phyloP scores from a whole-genome alignment of 2,888 invertebrate species.

The Aporophyla nigra region DNA sequence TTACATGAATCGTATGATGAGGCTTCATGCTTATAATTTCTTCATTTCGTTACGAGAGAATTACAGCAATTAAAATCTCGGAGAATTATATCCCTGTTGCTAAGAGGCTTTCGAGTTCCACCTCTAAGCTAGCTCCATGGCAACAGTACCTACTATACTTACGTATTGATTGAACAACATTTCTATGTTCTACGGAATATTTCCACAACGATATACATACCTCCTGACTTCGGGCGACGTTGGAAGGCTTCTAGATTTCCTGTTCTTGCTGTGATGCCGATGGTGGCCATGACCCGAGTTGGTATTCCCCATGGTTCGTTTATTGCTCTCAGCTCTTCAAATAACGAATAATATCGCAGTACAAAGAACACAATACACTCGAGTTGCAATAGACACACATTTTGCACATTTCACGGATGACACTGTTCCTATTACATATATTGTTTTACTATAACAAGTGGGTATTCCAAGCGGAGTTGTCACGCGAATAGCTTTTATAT shows the following conservation, averaged over 20 bases:
- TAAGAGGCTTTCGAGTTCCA: slow-evolving; percentile 8
- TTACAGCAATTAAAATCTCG: slow-evolving; percentile 18
- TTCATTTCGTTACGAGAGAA: neutral
- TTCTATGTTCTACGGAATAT: slow-evolving; percentile 23
- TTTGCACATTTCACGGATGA: slow-evolving; percentile 53
- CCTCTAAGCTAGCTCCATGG: neutral
- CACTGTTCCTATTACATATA: slow-evolving; percentile 49
- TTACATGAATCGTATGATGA: neutral
- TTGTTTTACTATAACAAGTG: slow-evolving; percentile 44
- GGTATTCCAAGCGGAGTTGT: slow-evolving; percentile 60
- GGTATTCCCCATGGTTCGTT: slow-evolving; percentile 85
- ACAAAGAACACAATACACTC: slow-evolving; percentile 55
- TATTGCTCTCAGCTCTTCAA: slow-evolving; percentile 57
- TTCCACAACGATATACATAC: slow-evolving; percentile 80
- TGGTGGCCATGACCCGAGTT: slow-evolving; percentile 85
- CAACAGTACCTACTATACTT: slow-evolving; percentile 20
- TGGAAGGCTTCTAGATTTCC: slow-evolving; percentile 94
- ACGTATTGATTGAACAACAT: slow-evolving; percentile 25
- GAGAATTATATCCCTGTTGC: slow-evolving; percentile 25
- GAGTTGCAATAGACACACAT: slow-evolving; percentile 58
- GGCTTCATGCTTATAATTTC: slow-evolving; percentile 1
- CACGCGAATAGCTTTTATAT: slow-evolving; percentile 50
- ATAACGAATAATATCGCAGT: slow-evolving; percentile 59
- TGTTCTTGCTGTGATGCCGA: slow-evolving; percentile 86
- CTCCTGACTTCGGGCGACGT: slow-evolving; percentile 95